Base-by-base conservation (phyloP, 2,888 invertebrate species). In the Euclidia mi region DNA sequence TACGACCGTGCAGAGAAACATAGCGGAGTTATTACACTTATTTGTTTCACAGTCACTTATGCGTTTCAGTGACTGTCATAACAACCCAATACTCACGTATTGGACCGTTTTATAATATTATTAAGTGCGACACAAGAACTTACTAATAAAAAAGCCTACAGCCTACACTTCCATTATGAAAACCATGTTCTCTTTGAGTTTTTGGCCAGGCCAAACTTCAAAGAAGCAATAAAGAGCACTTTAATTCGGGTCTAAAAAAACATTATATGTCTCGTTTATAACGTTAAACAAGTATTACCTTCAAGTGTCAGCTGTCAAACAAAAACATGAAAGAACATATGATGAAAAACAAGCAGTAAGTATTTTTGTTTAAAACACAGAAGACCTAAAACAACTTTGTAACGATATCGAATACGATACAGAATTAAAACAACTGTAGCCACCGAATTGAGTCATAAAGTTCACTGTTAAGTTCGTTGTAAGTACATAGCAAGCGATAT, bases 361-460 rank as follows among this genome's bases (percentile, higher is more conserved):
- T 67, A 53, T 67, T 56, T 57, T 61, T 56, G 20, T 46, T 49
- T 43, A 42, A 57, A 63, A 62, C 29, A 11, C 20, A 45, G 25
- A 52, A 52, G 42, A 35, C 61, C 46, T 71, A 62, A 68, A 66
- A 58, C 47, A 71, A 69, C 71, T 58, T 48, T 52, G 49, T 57
- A 15, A 55, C 28, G 32, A 32, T 32, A n/a, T n/a, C n/a, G n/a
- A n/a, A n/a, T n/a, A 15, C 32, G 37, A 50, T 62, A 46, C 38
- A 51, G 45, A 49, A 49, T 45, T 58, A 52, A 56, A 71, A 62
- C 44, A 47, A 42, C 44, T 17, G 20, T 28, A 49, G 25, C 15
- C 43, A 31, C 42, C 2, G 41, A 53, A 67, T 52, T 49, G 38
- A 31, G 47, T 34, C 44, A 46, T 53, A 52, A 56, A 52, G 47